phyloP scores from a whole-genome alignment of 2,113 vertebrate genomes.

The Indicator maculatus region DNA sequence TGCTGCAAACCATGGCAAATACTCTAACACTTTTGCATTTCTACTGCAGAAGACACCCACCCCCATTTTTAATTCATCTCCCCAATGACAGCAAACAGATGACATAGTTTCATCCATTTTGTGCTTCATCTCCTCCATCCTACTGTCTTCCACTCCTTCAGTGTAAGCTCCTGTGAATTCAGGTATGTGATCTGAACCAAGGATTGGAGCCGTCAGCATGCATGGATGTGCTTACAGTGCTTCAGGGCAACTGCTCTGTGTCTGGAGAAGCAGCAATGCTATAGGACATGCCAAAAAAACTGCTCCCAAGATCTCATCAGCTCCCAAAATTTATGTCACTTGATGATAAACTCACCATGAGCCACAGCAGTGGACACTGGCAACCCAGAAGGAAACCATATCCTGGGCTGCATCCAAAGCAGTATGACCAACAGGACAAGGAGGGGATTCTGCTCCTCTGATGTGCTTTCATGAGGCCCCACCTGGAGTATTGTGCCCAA shows the following conservation, averaged over 20 bases:
- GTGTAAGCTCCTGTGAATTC: neutral
- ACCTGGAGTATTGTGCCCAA: too few relatives aligned
- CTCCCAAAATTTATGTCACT: neutral
- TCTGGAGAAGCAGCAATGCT: neutral
- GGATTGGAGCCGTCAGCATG: neutral
- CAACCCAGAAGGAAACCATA: too few relatives aligned
- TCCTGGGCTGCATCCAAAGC: too few relatives aligned
- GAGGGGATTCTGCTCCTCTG: too few relatives aligned
- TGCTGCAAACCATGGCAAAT: neutral
- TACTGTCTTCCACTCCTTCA: neutral
- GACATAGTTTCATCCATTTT: neutral
- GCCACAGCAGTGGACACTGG: too few relatives aligned
- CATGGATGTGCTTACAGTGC: accelerated
- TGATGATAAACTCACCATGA: too few relatives aligned
- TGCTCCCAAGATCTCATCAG: neutral
- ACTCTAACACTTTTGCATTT: neutral
- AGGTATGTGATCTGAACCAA: neutral
- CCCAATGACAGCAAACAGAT: neutral
- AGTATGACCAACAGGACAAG: too few relatives aligned
- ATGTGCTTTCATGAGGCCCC: too few relatives aligned
- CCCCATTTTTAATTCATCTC: neutral
- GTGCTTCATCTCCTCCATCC: neutral
- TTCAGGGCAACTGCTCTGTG: accelerated
- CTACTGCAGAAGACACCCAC: neutral
- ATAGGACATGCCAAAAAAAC: neutral